Evolutionary conservation across 2,797 vertebrate genomes (phyloP).

Genomic region (Cyprinella venusta): DNA sequence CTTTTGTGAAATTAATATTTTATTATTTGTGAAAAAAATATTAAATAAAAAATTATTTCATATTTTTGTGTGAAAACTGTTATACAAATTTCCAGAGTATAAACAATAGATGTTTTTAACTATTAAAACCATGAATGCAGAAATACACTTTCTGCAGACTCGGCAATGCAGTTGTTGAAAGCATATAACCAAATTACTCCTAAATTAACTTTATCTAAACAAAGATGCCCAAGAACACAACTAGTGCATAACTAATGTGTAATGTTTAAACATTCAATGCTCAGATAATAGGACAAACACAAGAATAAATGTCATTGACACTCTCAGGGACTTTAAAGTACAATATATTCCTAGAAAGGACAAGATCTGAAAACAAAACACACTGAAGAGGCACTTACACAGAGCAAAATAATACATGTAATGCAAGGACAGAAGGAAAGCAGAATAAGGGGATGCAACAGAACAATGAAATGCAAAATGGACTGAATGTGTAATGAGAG

Average conservation of each 20-base stretch:
- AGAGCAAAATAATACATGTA: constrained; percentile 5
- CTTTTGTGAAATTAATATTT: no score
- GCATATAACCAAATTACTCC: neutral
- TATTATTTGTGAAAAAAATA: no score
- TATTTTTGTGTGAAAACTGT: neutral
- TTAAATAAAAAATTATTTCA: neutral
- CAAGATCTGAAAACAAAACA: neutral
- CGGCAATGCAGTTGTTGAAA: neutral
- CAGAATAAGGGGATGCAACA: neutral
- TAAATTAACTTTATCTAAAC: neutral
- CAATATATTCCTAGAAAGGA: neutral
- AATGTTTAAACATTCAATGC: neutral
- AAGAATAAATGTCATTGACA: neutral
- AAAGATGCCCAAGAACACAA: neutral
- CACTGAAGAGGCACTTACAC: neutral
- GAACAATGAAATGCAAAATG: constrained; percentile 24
- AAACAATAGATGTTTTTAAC: neutral
- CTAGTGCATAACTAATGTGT: neutral
- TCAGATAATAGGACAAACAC: neutral
- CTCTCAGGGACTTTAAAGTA: neutral
- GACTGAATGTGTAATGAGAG: constrained; percentile 33
- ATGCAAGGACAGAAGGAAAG: constrained; percentile 6
- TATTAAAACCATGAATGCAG: neutral
- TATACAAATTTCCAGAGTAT: neutral
- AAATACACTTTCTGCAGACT: constrained; percentile 2